Evolutionary conservation across 2,113 vertebrate genomes (phyloP).

Genomic region (Gallinago undulata): DNA sequence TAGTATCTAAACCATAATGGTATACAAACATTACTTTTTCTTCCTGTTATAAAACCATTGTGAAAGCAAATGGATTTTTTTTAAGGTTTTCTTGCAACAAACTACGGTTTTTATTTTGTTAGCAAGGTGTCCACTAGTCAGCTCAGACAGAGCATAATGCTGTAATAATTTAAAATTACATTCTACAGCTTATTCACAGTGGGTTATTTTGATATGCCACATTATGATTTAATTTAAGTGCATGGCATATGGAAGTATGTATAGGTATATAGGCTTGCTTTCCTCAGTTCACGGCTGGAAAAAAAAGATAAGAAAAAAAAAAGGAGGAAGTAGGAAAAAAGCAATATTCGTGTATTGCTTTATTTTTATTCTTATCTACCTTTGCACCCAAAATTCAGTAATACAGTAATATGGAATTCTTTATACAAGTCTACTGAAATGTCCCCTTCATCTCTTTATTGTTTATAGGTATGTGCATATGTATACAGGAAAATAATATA

Average conservation of each 20-base stretch:
- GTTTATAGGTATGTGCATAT: not conserved
- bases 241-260: not conserved
- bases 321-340: not conserved
- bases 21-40: not conserved
- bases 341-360: not conserved
- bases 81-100: not conserved
- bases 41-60: not conserved
- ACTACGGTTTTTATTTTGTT: not conserved
- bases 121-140: not conserved
- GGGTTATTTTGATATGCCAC: not conserved
- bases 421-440: not conserved
- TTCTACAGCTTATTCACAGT: not conserved
- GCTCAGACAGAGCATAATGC: not conserved
- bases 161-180: not conserved
- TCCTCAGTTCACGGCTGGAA: not conserved
- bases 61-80: not conserved
- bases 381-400: constrained; percentile 1
- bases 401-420: not conserved
- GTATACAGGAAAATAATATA: not conserved
- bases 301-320: constrained; percentile 33
- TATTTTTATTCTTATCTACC: constrained; percentile 15
- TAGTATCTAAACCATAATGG: not conserved
- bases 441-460: not conserved
- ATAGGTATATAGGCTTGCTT: constrained; percentile 19
- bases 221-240: constrained; percentile 48